A percentile compares a stretch with the other conserved stretches of the same genome.
These are phyloP conservation scores for Danio choprae DNA, from an alignment of 2,797 vertebrate species.

Conservation along the genomic window DNA sequence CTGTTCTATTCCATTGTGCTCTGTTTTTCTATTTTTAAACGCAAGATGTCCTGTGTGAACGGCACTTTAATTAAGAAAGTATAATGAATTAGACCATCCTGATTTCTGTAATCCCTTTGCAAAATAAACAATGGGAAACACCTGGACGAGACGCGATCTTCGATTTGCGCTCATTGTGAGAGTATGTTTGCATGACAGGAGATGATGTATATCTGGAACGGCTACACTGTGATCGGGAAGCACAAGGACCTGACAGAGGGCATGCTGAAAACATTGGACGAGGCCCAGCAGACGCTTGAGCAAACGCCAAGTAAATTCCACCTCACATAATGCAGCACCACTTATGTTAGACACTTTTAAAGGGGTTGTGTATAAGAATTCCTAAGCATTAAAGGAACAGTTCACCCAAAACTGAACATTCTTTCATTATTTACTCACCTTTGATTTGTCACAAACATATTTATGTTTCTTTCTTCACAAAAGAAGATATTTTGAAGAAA, in stretches of 20 bases:
- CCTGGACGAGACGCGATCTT: slow-evolving; percentile 2
- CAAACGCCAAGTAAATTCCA: slow-evolving; percentile 81
- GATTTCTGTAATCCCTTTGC: background rate
- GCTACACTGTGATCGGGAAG: slow-evolving; percentile 95
- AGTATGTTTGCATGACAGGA: slow-evolving; percentile 77
- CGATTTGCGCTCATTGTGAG: slow-evolving; percentile 5
- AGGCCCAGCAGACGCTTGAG: slow-evolving; percentile 86
- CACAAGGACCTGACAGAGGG: slow-evolving; percentile 90
- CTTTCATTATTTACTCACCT: too few relatives aligned
- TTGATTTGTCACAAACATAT: too few relatives aligned
- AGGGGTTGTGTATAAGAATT: background rate
- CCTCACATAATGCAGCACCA: background rate
- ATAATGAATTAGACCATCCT: slow-evolving; percentile 12
- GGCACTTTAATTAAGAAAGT: slow-evolving; percentile 10
- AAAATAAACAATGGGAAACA: slow-evolving; percentile 41
- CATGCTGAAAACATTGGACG: slow-evolving; percentile 90
- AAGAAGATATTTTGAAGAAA: too few relatives aligned
- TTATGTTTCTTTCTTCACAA: too few relatives aligned
- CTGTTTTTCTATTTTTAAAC: background rate
- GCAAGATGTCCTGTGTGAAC: background rate
- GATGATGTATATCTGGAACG: slow-evolving; percentile 99
- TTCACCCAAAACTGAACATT: background rate
- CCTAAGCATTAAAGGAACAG: too few relatives aligned
- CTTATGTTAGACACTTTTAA: background rate
- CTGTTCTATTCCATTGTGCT: slow-evolving; percentile 9